Conservation (phyloP, 2,113 vertebrate species). For the Eretmochelys imbricata region DNA sequence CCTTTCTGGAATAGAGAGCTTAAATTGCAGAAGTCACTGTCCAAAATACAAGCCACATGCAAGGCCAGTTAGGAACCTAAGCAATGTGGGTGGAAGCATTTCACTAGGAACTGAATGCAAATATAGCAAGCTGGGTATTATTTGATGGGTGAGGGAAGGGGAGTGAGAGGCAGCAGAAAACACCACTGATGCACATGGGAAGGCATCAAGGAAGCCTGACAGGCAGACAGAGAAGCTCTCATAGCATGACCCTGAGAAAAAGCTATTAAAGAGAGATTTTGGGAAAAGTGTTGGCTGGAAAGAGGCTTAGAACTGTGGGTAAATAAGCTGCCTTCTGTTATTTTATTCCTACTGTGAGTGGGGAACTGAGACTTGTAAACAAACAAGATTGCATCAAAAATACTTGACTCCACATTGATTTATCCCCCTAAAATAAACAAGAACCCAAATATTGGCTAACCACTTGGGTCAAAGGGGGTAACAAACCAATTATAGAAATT, state of each 20-base stretch:
- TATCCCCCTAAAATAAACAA: too few relatives aligned
- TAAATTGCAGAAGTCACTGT: background rate
- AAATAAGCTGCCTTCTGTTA: too few relatives aligned
- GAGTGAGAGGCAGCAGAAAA: background rate
- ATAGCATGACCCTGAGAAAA: background rate
- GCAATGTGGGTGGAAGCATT: background rate
- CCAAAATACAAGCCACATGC: rapidly evolving
- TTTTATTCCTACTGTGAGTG: too few relatives aligned
- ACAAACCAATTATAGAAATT: background rate
- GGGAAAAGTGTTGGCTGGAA: background rate
- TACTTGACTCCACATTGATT: too few relatives aligned
- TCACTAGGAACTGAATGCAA: background rate
- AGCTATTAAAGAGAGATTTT: background rate
- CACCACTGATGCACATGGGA: background rate
- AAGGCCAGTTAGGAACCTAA: background rate
- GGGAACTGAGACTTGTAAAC: too few relatives aligned
- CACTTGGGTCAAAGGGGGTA: too few relatives aligned
- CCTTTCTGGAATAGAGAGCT: background rate
- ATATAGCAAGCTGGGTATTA: rapidly evolving
- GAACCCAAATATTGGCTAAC: too few relatives aligned
- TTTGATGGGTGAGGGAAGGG: background rate
- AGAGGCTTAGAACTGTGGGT: too few relatives aligned
- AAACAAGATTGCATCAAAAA: too few relatives aligned
- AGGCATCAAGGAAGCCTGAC: background rate
- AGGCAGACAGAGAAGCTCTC: background rate